These are phyloP conservation scores for Bagarius yarrelli DNA, from an alignment of 2,113 vertebrate species.

Conservation along the genomic window DNA sequence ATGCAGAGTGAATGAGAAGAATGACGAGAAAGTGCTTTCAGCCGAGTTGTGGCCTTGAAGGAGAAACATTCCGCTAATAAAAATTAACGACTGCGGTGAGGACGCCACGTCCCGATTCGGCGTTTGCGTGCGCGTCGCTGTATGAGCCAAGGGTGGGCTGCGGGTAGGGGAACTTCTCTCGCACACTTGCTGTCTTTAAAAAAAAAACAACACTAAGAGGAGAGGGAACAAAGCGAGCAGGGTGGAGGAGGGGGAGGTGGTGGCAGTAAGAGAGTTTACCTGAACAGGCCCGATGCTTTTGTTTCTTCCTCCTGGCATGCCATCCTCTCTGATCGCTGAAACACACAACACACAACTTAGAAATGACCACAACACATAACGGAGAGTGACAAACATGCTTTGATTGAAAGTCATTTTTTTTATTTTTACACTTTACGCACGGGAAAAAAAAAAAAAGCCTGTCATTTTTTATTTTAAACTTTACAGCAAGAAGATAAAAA, in stretches of 20 bases:
- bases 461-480: too few species aligned
- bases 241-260: neutral
- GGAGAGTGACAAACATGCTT: too few species aligned
- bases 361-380: neutral
- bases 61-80: slow-evolving; percentile 36
- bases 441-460: too few species aligned
- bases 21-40: slow-evolving; percentile 46
- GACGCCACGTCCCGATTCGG: neutral
- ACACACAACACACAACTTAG: slow-evolving; percentile 1
- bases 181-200: neutral
- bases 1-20: slow-evolving; percentile 50
- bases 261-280: slow-evolving; percentile 66
- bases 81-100: slow-evolving; percentile 30
- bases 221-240: neutral
- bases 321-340: slow-evolving; percentile 96
- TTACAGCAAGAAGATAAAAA: too few species aligned
- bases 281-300: slow-evolving; percentile 99
- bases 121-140: neutral
- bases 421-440: too few species aligned
- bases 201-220: too few species aligned
- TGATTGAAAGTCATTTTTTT: too few species aligned
- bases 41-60: slow-evolving; percentile 39
- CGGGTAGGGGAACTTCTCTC: neutral
- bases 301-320: slow-evolving; percentile 98
- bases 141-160: neutral